Evolutionary conservation across 2,113 vertebrate species (phyloP), one percentile per base, ranked within the genome.

Genomic region (Amazona vittata): DNA sequence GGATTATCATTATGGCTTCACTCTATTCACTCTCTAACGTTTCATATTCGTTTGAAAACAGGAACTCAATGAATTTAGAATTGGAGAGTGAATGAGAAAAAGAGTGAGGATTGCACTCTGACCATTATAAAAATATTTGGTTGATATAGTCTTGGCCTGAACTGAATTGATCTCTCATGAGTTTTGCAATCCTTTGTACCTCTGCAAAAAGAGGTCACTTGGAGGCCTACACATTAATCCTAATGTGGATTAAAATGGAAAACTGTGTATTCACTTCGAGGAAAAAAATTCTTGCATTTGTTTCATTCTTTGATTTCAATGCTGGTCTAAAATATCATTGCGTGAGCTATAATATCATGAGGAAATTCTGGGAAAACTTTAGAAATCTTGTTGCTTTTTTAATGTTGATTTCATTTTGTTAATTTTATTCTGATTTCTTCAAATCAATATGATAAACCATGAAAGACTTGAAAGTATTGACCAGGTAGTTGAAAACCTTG

Each of bases 181-280:
- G 33, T 55, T 89, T 71, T 90, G 31, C 20, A 79, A 11, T 29
- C 17, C 15, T 52, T 46, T 75, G 3, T 25, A 20, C 52, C 24
- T 70, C 69, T 67, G 46, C 50, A 95, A 78, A 89, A 89, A 70
- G 49, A 74, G 16, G n/a, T 52, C 4, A 26, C 47, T 57, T 74
- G n/a, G 21, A 74, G 6, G 17, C 13, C 7, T 60, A 64, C 8
- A 25, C 37, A 37, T 37, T 37, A 37, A 37, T 37, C 37, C 37
- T 37, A 37, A 37, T 28, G 12, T 68, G 39, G 18, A 80, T 69
- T 60, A n/a, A 85, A 75, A 68, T 9, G 17, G 11, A 93, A 64
- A 89, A 68, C 0, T 3, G 2, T 70, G 17, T 39, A 28, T 31
- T 2, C 0, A 0, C 2, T 24, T 49, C 55, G 33, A 13, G n/a